phyloP scores from a whole-genome alignment of 2,113 vertebrate species.

The Corythoichthys intestinalis region DNA sequence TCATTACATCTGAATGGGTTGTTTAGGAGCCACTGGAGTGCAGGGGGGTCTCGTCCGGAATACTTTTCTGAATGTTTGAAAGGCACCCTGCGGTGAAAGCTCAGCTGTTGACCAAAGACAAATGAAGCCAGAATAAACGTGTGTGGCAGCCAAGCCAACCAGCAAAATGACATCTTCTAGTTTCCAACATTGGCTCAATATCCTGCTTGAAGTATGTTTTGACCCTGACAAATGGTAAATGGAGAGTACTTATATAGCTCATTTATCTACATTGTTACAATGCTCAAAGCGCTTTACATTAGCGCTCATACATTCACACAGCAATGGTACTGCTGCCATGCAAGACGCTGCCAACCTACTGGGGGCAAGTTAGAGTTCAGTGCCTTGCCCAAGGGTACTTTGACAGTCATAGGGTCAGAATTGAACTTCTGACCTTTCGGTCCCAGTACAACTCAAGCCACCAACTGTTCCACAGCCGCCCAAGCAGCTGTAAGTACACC shows the following conservation, averaged over 20 bases:
- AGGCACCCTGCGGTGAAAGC: conserved; percentile 20
- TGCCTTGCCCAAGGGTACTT: too few species aligned
- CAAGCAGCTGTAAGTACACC: not conserved
- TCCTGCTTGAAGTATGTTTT: not conserved
- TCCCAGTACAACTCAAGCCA: too few species aligned
- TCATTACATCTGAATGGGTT: conserved; percentile 15
- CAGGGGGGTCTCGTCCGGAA: conserved; percentile 8
- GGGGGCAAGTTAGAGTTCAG: too few species aligned
- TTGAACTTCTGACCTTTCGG: too few species aligned
- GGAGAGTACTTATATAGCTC: too few species aligned
- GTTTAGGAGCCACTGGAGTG: not conserved
- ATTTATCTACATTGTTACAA: too few species aligned
- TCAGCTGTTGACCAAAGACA: conserved; percentile 18
- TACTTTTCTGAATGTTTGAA: conserved; percentile 17
- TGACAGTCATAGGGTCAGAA: too few species aligned
- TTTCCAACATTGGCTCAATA: not conserved
- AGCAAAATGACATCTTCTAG: not conserved
- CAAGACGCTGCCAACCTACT: too few species aligned
- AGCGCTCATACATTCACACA: too few species aligned
- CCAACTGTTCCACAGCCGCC: too few species aligned
- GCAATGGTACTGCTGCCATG: too few species aligned
- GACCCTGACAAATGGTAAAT: not conserved
- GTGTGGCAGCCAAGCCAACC: conserved; percentile 13
- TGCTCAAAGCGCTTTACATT: too few species aligned
- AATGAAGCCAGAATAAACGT: not conserved